phyloP scores from a whole-genome alignment of 2,888 invertebrate genomes.

The Rotaria sp. region DNA sequence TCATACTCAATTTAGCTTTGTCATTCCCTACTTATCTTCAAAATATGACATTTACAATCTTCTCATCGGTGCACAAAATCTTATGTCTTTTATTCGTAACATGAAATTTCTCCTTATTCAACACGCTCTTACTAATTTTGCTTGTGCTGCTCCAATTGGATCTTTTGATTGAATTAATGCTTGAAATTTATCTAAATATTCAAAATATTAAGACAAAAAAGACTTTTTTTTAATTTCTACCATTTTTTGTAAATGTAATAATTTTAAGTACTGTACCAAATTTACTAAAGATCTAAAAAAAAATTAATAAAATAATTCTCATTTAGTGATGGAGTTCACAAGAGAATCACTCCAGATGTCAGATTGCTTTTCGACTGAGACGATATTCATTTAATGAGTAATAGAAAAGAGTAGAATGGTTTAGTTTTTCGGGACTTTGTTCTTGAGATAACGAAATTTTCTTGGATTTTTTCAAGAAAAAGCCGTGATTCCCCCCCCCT shows the following conservation, averaged over 20 bases:
- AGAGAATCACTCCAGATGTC: too few species aligned
- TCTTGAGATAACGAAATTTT: too few species aligned
- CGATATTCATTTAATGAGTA: too few species aligned
- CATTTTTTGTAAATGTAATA: constrained; percentile 98
- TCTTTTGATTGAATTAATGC: constrained; percentile 97
- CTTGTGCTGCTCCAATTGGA: constrained; percentile 88
- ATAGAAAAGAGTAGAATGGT: too few species aligned
- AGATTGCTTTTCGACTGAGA: too few species aligned
- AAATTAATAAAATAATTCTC: neutral
- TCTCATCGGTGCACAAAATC: too few species aligned
- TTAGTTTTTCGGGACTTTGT: too few species aligned
- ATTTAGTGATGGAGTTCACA: too few species aligned
- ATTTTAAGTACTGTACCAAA: constrained; percentile 98
- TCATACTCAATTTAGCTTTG: neutral
- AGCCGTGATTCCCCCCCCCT: too few species aligned
- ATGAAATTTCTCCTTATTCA: too few species aligned
- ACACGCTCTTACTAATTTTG: constrained; percentile 68
- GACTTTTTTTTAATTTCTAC: neutral
- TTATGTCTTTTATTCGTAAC: too few species aligned
- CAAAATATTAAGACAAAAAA: neutral
- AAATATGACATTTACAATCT: neutral
- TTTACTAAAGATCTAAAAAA: constrained; percentile 75
- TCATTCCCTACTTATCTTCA: neutral
- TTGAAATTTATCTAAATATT: constrained; percentile 71
- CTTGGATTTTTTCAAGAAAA: too few species aligned